Base-by-base conservation (phyloP, 2,888 invertebrate species). In the Octonoba sinensis region DNA sequence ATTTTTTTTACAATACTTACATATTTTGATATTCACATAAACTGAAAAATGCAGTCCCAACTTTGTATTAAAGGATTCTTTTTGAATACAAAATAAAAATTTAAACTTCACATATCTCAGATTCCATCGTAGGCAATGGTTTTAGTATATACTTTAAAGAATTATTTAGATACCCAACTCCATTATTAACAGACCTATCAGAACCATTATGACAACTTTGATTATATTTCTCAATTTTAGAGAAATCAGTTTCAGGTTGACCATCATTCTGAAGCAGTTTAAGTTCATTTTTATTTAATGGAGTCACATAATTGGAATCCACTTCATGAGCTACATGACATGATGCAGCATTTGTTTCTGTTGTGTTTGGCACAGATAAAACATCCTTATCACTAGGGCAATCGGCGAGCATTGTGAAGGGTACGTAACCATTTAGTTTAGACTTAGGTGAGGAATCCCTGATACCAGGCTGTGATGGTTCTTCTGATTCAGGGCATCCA, bases 71-170 rank as follows among this genome's bases (percentile, higher is more conserved):
- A 51, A 13, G 6, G 51, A 4, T 8, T 51, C 4, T 0, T 51
- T 51, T 51, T n/a, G 6, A 51, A 51, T n/a, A 51, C 51, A 51
- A 51, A 51, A 51, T 51, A 2, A 51, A n/a, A 4, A 51, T n/a
- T 59, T 57, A 81, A 24, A 81, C 81, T 59, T 81, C 81, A 69
- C 81, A 81, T 51, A 81, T 81, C 57, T 74, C 74, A 24, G 81
- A 74, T 74, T 81, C 81, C 74, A 81, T 75, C 51, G 69, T 81
- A 12, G 81, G 81, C 49, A 81, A 64, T 16, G 74, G 70, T 54
- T 74, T 74, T 36, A 81, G 57, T 24, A 74, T 59, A 57, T 81
- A 74, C 27, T 74, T 75, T 15, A 81, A 49, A n/a, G 81, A 64
- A 16, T 27, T 18, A 24, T 54, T 81, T n/a, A 27, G 13, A 79